phyloP scores from a whole-genome alignment of 2,113 vertebrate genomes.

The Setophaga coronata region DNA sequence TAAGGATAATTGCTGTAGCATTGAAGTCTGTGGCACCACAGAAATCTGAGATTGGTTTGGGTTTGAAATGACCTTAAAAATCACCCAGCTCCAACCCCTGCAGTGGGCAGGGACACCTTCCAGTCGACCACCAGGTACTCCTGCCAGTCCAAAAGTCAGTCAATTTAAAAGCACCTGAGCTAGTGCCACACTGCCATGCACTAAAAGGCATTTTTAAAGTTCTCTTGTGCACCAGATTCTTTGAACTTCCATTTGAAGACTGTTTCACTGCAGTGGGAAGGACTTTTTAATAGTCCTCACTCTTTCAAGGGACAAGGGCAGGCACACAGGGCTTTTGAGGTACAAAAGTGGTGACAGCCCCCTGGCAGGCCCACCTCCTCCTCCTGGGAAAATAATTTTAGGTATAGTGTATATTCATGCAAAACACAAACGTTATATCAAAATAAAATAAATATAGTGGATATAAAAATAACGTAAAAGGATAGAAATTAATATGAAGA shows the following conservation, averaged over 20 bases:
- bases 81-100: neutral
- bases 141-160: neutral
- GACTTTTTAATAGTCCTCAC: neutral
- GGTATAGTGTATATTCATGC: too few relatives aligned
- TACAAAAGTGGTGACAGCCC: neutral
- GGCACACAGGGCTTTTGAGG: neutral
- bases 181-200: neutral
- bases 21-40: neutral
- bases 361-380: neutral
- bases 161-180: neutral
- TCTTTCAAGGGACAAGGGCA: neutral
- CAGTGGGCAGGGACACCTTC: neutral
- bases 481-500: neutral
- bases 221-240: neutral
- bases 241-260: neutral
- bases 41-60: neutral
- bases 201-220: neutral
- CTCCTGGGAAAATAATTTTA: neutral
- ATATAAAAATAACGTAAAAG: rapidly evolving
- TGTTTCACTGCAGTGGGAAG: neutral
- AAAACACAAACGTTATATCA: too few relatives aligned
- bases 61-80: neutral
- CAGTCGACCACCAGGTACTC: neutral
- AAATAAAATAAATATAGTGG: neutral
- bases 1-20: neutral